Evolutionary conservation across 2,888 invertebrate species (phyloP).

Genomic region (Alsophila aescularia): DNA sequence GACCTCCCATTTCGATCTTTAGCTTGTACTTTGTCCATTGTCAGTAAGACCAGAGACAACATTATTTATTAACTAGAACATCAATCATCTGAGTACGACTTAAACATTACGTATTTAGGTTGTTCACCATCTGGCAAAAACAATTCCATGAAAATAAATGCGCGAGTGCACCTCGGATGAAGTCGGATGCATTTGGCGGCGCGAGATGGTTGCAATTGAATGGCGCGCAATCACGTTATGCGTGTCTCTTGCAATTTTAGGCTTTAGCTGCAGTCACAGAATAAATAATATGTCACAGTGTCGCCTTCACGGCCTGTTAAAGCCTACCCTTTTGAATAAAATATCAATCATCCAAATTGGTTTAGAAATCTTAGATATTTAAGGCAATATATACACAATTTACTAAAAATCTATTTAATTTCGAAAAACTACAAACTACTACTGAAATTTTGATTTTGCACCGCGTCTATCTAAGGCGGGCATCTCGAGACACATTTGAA

Average conservation of each 20-base stretch:
- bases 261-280: conserved; percentile 57
- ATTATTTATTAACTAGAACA: conserved; percentile 5
- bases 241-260: conserved; percentile 40
- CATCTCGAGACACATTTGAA: too few species aligned
- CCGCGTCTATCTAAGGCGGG: too few species aligned
- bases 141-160: conserved; percentile 21
- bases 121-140: conserved; percentile 25
- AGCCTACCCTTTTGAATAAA: too few species aligned
- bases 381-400: too few species aligned
- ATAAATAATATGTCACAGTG: too few species aligned
- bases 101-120: conserved; percentile 24
- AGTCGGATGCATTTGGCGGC: conserved; percentile 23
- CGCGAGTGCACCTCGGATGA: conserved; percentile 14
- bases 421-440: too few species aligned
- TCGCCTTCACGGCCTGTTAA: conserved; percentile 61
- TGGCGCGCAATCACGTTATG: conserved; percentile 42
- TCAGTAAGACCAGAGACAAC: conserved; percentile 17
- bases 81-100: neutral
- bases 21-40: conserved; percentile 17
- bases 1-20: conserved; percentile 7
- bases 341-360: too few species aligned
- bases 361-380: too few species aligned
- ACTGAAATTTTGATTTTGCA: too few species aligned
- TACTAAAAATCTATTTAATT: too few species aligned
- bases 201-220: conserved; percentile 25